These are phyloP conservation scores for Seriola quinqueradiata DNA, from an alignment of 2,113 vertebrate species.

Conservation along the genomic window DNA sequence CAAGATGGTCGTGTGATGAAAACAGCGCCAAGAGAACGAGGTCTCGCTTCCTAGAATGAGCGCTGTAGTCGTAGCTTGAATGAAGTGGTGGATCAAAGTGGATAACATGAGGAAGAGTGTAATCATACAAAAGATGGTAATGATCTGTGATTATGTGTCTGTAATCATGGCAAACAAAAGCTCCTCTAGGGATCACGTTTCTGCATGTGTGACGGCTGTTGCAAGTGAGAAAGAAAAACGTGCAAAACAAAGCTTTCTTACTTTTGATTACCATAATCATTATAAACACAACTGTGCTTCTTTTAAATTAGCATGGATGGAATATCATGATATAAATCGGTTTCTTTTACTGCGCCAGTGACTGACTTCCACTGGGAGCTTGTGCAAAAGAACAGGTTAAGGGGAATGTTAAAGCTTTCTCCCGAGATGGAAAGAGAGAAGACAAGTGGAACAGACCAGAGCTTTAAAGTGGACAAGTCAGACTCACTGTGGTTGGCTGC, in stretches of 20 bases:
- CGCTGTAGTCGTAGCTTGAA: background rate
- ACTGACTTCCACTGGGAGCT: background rate
- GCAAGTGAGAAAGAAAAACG: background rate
- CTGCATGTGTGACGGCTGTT: background rate
- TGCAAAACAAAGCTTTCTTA: background rate
- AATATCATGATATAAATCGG: background rate
- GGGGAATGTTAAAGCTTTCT: constrained; percentile 23
- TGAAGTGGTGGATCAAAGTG: background rate
- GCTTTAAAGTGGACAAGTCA: constrained; percentile 46
- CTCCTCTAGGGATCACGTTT: background rate
- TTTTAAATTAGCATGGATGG: background rate
- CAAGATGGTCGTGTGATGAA: background rate
- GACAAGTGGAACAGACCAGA: constrained; percentile 23
- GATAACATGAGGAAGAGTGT: background rate
- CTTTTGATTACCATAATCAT: constrained; percentile 1
- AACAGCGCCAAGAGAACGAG: background rate
- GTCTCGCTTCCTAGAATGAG: background rate
- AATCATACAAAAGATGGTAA: background rate
- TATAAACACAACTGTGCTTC: background rate
- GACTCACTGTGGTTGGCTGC: constrained; percentile 34
- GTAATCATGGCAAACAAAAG: background rate
- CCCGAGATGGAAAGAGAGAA: constrained; percentile 29
- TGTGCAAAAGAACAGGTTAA: background rate
- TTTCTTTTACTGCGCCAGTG: background rate
- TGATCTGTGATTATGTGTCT: background rate